Conservation (phyloP, 1,140 invertebrate species). For the Drosophila saltans region DNA sequence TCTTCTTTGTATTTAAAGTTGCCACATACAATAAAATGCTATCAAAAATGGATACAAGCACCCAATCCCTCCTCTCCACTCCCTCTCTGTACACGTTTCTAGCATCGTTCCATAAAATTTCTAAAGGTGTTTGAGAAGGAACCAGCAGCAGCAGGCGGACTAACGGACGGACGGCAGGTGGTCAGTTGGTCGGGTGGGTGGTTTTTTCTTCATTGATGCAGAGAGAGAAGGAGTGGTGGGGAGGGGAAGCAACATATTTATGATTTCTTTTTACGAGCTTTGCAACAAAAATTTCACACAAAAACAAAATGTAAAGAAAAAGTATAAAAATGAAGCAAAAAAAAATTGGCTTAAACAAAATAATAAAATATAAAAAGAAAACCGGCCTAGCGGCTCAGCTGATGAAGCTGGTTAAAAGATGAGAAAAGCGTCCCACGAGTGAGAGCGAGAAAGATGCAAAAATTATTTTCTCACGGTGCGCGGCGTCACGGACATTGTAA, state of each 20-base stretch:
- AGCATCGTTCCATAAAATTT: background rate
- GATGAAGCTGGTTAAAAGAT: slow-evolving; percentile 3
- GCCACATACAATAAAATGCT: background rate
- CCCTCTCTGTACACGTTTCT: background rate
- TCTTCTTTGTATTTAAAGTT: slow-evolving; percentile 17
- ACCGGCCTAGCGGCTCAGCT: slow-evolving; percentile 33
- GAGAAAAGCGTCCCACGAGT: background rate
- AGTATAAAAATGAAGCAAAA: background rate
- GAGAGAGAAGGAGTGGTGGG: background rate
- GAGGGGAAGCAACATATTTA: slow-evolving; percentile 19
- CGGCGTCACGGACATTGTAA: slow-evolving; percentile 26
- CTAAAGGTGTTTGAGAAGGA: background rate
- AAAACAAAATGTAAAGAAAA: background rate
- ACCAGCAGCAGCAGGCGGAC: background rate
- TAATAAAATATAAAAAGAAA: background rate
- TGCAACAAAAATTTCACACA: slow-evolving; percentile 27
- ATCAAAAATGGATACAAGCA: slow-evolving; percentile 6
- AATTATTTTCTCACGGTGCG: slow-evolving; percentile 59
- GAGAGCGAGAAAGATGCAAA: slow-evolving; percentile 24
- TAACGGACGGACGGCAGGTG: background rate
- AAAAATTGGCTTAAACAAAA: slow-evolving; percentile 9
- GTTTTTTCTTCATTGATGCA: slow-evolving; percentile 11
- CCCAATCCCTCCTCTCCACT: background rate
- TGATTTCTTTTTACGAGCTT: slow-evolving; percentile 61
- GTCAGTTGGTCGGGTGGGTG: slow-evolving; percentile 9